phyloP scores from a whole-genome alignment of 1,140 invertebrate species.

The Leptopilina boulardi region DNA sequence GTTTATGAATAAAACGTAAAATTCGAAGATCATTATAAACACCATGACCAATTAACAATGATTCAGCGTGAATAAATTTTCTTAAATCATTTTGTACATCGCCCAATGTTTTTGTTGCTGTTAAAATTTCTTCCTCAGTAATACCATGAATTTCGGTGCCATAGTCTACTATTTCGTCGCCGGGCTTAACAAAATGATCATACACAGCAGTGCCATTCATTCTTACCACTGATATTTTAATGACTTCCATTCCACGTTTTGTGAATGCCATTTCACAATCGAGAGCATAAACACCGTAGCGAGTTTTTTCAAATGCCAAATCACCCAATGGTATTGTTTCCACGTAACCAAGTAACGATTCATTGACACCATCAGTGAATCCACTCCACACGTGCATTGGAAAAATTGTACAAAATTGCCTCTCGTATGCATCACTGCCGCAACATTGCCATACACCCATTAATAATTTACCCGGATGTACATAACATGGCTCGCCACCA shows the following conservation, averaged over 20 bases:
- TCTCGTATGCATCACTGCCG: conserved; percentile 72
- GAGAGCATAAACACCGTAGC: conserved; percentile 83
- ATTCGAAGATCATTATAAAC: conserved; percentile 94
- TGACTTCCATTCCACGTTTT: conserved; percentile 83
- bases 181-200: conserved; percentile 87
- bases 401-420: conserved; percentile 76
- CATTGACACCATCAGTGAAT: conserved; percentile 80
- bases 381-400: conserved; percentile 87
- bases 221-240: conserved; percentile 88
- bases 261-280: conserved; percentile 98
- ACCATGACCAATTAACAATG: conserved; percentile 95
- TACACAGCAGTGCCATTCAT: conserved; percentile 85
- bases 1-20: conserved; percentile 88
- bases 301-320: conserved; percentile 57
- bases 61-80: conserved; percentile 86
- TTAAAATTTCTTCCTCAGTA: conserved; percentile 80
- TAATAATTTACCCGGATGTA: conserved; percentile 87
- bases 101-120: conserved; percentile 80
- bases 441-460: conserved; percentile 77
- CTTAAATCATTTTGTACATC: conserved; percentile 92
- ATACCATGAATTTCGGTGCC: conserved; percentile 93
- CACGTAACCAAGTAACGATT: conserved; percentile 82
- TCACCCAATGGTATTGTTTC: conserved; percentile 72
- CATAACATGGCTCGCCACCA: conserved; percentile 82
- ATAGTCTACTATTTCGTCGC: conserved; percentile 86